Conservation (phyloP, 2,797 vertebrate species). For the Clarias platycephalus region DNA sequence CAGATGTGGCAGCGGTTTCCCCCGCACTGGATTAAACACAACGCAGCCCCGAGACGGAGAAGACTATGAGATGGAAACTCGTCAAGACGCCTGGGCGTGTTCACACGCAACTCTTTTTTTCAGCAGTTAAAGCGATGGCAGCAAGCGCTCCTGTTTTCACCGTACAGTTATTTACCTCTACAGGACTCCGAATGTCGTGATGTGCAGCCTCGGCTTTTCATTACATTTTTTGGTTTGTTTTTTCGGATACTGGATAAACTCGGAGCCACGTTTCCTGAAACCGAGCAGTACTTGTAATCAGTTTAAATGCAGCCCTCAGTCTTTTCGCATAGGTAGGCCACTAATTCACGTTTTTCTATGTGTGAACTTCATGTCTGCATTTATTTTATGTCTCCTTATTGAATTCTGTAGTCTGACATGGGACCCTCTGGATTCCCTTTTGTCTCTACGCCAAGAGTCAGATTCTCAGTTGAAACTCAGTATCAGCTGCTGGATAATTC, state of each 20-base stretch:
- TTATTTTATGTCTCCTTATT: neutral
- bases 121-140: neutral
- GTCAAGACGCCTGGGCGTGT: constrained; percentile 20
- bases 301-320: neutral
- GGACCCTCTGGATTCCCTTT: neutral
- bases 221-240: neutral
- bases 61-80: neutral
- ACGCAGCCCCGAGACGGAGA: neutral
- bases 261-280: neutral
- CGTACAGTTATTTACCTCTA: neutral
- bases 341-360: neutral
- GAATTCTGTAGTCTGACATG: neutral
- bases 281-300: neutral
- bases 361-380: neutral
- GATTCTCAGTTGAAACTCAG: constrained; percentile 1
- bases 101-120: neutral
- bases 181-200: neutral
- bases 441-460: neutral
- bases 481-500: neutral
- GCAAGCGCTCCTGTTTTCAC: neutral
- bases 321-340: neutral
- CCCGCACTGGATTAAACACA: neutral
- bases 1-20: neutral
- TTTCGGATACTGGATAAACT: neutral
- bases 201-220: neutral